Percentiles rank a stretch among this genome's conserved stretches.
phyloP scores from a whole-genome alignment of 2,888 invertebrate genomes.

The Strigamia transsilvanica region DNA sequence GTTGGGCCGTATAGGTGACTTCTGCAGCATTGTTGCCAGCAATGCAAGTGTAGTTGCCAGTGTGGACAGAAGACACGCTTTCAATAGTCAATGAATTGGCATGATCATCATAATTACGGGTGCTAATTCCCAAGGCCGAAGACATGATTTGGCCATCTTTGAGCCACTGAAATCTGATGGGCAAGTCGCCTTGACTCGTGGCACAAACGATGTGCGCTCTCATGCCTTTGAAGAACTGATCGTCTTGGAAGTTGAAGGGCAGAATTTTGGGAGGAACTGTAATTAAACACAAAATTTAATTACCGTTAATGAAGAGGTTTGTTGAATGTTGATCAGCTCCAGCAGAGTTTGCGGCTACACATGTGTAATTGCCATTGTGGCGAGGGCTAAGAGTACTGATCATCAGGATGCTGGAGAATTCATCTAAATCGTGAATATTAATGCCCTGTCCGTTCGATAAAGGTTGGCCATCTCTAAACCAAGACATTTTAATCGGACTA shows the following conservation, averaged over 20 bases:
- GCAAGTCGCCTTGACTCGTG: conserved; percentile 56
- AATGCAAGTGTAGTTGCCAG: conserved; percentile 60
- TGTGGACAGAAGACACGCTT: conserved; percentile 58
- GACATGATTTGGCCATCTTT: conserved; percentile 65
- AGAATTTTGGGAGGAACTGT: conserved; percentile 57
- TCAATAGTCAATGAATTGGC: conserved; percentile 60
- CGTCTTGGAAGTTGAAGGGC: conserved; percentile 56
- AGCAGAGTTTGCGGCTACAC: conserved; percentile 1
- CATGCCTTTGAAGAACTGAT: conserved; percentile 56
- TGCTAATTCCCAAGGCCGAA: conserved; percentile 57
- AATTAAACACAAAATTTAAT: conserved; percentile 48
- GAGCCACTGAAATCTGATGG: conserved; percentile 65
- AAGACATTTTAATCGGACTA: conserved; percentile 62
- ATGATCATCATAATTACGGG: conserved; percentile 58
- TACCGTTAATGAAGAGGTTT: conserved; percentile 34
- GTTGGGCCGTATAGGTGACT: conserved; percentile 58
- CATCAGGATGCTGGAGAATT: conserved; percentile 61
- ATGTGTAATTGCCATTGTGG: conserved; percentile 43
- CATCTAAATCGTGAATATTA: conserved; percentile 60
- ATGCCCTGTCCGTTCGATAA: conserved; percentile 58
- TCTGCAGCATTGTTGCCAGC: conserved; percentile 59
- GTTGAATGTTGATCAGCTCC: conserved; percentile 18
- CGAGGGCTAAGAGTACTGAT: conserved; percentile 25
- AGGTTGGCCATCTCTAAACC: conserved; percentile 62
- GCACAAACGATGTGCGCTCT: conserved; percentile 57